phyloP scores from a whole-genome alignment of 2,113 vertebrate species.

The Mesembrinibis cayennensis region DNA sequence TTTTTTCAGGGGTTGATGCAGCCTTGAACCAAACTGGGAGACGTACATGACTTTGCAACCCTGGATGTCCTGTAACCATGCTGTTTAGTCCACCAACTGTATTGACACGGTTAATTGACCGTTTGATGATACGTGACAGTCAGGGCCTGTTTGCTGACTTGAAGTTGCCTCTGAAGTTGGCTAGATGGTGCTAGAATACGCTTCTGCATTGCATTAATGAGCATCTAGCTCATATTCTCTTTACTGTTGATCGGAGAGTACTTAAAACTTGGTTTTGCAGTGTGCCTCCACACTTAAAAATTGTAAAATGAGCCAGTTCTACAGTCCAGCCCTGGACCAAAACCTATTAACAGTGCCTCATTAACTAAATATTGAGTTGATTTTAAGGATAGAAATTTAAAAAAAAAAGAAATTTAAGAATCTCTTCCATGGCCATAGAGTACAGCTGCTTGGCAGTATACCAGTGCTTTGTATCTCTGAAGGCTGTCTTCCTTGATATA shows the following conservation, averaged over 20 bases:
- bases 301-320: neutral
- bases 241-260: neutral
- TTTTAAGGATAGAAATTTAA: neutral
- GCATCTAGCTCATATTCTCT: neutral
- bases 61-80: neutral
- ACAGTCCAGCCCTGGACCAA: neutral
- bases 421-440: neutral
- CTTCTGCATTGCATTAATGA: rapidly evolving
- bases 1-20: neutral
- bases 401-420: neutral
- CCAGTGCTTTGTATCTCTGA: neutral
- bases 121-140: neutral
- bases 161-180: neutral
- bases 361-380: neutral
- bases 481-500: neutral
- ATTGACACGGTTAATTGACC: neutral
- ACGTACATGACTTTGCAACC: neutral
- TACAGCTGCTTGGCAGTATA: neutral
- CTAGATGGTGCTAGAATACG: constrained; percentile 20
- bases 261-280: neutral
- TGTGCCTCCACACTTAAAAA: neutral
- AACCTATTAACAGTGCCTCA: neutral
- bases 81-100: neutral
- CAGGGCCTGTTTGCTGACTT: neutral
- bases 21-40: neutral